Percentiles rank a stretch among this genome's conserved stretches.
Evolutionary conservation across 2,113 vertebrate genomes (phyloP).

Genomic region (Salvelinus alpinus): DNA sequence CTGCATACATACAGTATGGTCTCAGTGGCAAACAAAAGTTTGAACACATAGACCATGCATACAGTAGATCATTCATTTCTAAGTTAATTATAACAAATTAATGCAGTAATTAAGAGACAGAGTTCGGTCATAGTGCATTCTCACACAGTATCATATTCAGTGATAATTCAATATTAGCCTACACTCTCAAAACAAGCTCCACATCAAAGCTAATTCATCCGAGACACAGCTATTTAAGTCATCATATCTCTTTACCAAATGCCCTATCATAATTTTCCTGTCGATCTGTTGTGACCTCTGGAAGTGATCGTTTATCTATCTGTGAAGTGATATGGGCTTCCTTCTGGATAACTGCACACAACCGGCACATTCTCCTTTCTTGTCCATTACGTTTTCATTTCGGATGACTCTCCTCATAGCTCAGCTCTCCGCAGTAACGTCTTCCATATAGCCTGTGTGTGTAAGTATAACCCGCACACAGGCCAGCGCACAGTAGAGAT

Average conservation of each 20-base stretch:
- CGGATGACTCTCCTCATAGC: neutral
- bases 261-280: neutral
- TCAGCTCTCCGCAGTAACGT: neutral
- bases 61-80: neutral
- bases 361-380: neutral
- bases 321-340: too few species aligned
- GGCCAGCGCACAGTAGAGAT: slow-evolving; percentile 42
- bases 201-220: neutral
- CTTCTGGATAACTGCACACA: too few species aligned
- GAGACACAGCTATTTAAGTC: neutral
- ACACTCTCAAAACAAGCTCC: neutral
- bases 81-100: neutral
- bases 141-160: neutral
- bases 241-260: neutral
- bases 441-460: neutral
- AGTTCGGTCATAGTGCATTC: neutral
- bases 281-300: neutral
- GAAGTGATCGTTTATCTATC: neutral
- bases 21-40: too few species aligned
- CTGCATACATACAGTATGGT: too few species aligned
- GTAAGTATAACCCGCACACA: slow-evolving; percentile 1
- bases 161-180: neutral
- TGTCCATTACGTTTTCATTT: neutral
- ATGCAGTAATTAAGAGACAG: neutral
- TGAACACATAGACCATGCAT: too few species aligned